These are phyloP conservation scores for Teleogryllus occipitalis DNA, from an alignment of 1,140 invertebrate genomes.

Conservation along the genomic window DNA sequence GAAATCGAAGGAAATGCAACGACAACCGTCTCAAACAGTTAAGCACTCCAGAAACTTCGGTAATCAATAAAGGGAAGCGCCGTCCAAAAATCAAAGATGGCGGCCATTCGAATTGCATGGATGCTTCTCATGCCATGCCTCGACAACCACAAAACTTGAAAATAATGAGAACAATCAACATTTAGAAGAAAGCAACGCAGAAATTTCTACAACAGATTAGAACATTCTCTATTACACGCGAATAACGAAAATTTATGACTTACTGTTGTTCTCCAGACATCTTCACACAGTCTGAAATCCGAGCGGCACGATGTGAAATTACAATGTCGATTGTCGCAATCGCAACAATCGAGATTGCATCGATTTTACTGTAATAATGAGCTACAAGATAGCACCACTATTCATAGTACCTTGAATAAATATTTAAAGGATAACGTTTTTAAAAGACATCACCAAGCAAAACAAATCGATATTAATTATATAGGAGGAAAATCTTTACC, in stretches of 20 bases:
- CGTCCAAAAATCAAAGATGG: slow-evolving; percentile 22
- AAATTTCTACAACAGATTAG: not conserved
- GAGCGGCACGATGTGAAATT: not conserved
- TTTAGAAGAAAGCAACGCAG: not conserved
- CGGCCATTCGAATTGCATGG: slow-evolving; percentile 13
- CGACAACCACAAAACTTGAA: not conserved
- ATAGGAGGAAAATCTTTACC: too few relatives aligned
- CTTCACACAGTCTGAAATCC: slow-evolving; percentile 13
- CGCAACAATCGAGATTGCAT: not conserved
- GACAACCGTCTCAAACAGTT: not conserved
- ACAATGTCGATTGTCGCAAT: slow-evolving; percentile 8
- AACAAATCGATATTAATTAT: too few relatives aligned
- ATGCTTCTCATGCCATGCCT: not conserved
- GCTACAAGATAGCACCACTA: not conserved
- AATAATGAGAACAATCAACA: not conserved
- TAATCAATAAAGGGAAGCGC: slow-evolving; percentile 19
- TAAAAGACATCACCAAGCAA: too few relatives aligned
- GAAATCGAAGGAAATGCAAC: not conserved
- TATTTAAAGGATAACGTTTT: too few relatives aligned
- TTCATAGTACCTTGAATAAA: too few relatives aligned
- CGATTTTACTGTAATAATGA: not conserved
- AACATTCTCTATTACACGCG: not conserved
- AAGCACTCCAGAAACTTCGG: slow-evolving; percentile 13
- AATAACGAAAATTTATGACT: not conserved
- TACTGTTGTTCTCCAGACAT: slow-evolving; percentile 23